These are phyloP conservation scores for Sebastes baramenuke DNA, from an alignment of 2,797 vertebrate species.

Conservation along the genomic window DNA sequence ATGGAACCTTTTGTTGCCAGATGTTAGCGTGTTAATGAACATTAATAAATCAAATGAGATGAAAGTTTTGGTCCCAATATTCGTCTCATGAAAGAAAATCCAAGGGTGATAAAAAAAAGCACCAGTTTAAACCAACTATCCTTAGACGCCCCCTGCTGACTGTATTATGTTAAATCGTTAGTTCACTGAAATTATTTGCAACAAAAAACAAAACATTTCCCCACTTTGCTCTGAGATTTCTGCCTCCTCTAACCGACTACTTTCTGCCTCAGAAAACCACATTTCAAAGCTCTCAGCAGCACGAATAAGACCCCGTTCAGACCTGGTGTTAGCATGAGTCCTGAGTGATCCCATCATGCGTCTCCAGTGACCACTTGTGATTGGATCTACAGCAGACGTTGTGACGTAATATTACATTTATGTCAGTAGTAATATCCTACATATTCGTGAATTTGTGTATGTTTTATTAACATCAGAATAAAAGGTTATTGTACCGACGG, in stretches of 20 bases:
- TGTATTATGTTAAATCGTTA: not conserved
- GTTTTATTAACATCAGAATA: too few relatives aligned
- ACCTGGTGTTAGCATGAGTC: too few relatives aligned
- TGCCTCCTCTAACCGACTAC: not conserved
- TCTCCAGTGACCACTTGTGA: too few relatives aligned
- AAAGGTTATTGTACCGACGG: too few relatives aligned
- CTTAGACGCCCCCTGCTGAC: not conserved
- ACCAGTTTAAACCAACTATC: not conserved
- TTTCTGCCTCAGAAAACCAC: not conserved
- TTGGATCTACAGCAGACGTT: too few relatives aligned
- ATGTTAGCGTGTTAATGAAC: not conserved
- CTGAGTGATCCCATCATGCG: too few relatives aligned
- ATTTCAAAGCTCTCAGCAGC: not conserved
- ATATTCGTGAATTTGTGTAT: too few relatives aligned
- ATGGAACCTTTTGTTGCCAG: not conserved
- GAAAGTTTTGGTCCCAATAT: constrained; percentile 8
- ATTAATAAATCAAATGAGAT: not conserved
- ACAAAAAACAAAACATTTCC: not conserved
- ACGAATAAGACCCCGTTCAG: not conserved
- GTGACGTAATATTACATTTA: too few relatives aligned
- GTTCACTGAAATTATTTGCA: not conserved
- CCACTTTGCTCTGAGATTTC: not conserved
- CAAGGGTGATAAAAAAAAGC: not conserved
- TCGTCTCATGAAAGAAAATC: not conserved
- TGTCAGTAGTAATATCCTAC: too few relatives aligned